These are phyloP conservation scores for Meiosimyza platycephala DNA, from an alignment of 2,888 invertebrate species.

Conservation along the genomic window DNA sequence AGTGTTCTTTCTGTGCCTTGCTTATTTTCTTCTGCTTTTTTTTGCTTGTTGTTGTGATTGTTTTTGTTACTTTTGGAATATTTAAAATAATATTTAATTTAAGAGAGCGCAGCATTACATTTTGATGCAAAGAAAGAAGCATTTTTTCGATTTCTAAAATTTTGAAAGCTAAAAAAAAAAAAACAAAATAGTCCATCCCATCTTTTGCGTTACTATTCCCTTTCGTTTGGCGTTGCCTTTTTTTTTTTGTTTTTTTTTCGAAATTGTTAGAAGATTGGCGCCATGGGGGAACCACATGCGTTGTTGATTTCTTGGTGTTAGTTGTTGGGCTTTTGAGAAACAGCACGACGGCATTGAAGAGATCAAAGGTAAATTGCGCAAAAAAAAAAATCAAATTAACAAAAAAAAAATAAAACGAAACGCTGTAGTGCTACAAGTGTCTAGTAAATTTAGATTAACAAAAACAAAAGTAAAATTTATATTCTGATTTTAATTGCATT, in stretches of 20 bases:
- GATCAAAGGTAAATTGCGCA: constrained; percentile 31
- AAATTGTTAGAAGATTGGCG: constrained; percentile 1
- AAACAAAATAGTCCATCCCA: background rate
- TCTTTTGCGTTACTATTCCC: background rate
- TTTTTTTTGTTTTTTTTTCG: background rate
- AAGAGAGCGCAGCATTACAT: background rate
- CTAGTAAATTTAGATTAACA: background rate
- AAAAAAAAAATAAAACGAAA: too few relatives aligned
- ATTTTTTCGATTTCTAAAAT: too few relatives aligned
- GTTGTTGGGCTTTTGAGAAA: background rate
- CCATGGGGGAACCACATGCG: constrained; percentile 13
- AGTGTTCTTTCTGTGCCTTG: background rate
- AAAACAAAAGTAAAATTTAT: constrained; percentile 1
- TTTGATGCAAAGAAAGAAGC: too few relatives aligned
- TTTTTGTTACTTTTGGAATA: constrained; percentile 11
- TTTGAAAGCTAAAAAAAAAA: too few relatives aligned
- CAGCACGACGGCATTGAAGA: constrained; percentile 24
- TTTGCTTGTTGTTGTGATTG: constrained; percentile 3
- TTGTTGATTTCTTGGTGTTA: too few relatives aligned
- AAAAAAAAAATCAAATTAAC: background rate
- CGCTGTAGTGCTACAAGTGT: background rate
- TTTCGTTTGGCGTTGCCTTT: background rate
- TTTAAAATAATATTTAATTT: background rate
- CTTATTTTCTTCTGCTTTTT: background rate
- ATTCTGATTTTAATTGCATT: constrained; percentile 18